Evolutionary conservation across 2,888 invertebrate species (phyloP), one percentile per base, ranked within the genome.

Genomic region (Exephanes ischioxanthus): DNA sequence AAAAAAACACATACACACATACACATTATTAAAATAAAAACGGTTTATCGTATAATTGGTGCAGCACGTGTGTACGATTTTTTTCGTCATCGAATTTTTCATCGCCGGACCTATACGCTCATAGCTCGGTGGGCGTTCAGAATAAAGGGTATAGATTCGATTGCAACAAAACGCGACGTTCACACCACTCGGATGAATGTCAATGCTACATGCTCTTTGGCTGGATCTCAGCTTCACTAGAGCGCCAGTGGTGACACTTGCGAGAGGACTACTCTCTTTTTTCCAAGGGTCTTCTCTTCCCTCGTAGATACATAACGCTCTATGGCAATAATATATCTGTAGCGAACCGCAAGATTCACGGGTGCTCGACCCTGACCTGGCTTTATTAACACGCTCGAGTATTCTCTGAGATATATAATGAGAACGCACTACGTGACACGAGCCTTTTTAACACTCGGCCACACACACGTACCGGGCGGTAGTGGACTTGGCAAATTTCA

Each of bases 11-110:
- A 89, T 84, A 86, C 89, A 89, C 87, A 87, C 87, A 90, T 89
- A 90, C 89, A 89, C 88, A 89, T 92, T 90, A 92, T 91, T 91
- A 89, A 92, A 92, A 92, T 92, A 91, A 92, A 48, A 92, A 90
- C 89, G 89, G 88, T 91, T 92, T 91, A 91, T 92, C 84, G 86
- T 88, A 87, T 82, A 84, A 85, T 68, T 73, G 68, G 72, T 77
- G 80, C 68, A 78, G 55, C 68, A 30, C 67, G 75, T 72, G 68
- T 72, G 30, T 30, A 68, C 66, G n/a, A 55, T 53, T 41, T 80
- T 67, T 19, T 61, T 80, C 41, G 30, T 51, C 30, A n/a, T 53
- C 26, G 70, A 67, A 58, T 53, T 73, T 7, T 6, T n/a, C 16
- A 33, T 63, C 6, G 33, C 16, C 16, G 30, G 30, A 63, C 16